phyloP scores from a whole-genome alignment of 1,140 invertebrate genomes.

The Archivesica marissinica region DNA sequence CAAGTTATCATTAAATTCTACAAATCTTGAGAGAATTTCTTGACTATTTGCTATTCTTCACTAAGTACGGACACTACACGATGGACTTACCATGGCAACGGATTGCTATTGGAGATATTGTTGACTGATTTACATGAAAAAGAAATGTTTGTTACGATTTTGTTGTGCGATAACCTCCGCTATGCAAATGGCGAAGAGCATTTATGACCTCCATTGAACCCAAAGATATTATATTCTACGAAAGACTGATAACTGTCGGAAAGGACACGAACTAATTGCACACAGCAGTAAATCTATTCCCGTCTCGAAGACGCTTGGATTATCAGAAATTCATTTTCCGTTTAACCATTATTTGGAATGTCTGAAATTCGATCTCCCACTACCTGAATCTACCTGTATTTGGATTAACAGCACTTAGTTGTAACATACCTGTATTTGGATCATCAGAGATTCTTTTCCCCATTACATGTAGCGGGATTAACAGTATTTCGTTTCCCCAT shows the following conservation, averaged over 20 bases:
- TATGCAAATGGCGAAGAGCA: slow-evolving; percentile 59
- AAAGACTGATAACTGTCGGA: neutral
- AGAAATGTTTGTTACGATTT: slow-evolving; percentile 44
- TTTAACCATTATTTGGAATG: no score
- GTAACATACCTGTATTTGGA: no score
- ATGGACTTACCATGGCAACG: slow-evolving; percentile 31
- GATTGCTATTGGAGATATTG: neutral
- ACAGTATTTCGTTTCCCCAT: no score
- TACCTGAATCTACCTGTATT: no score
- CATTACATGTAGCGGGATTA: no score
- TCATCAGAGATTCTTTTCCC: no score
- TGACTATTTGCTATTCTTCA: neutral
- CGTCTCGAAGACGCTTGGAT: no score
- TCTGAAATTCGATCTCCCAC: no score
- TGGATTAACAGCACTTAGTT: no score
- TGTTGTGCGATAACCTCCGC: slow-evolving; percentile 55
- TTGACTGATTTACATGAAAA: slow-evolving; percentile 12
- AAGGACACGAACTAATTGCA: no score
- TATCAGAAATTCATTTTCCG: no score
- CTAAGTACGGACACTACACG: neutral
- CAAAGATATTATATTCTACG: neutral
- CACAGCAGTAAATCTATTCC: no score
- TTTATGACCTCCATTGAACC: neutral
- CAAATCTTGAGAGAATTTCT: neutral
- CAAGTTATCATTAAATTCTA: neutral